Base-by-base conservation (phyloP, 1,140 invertebrate genomes). In the Cydia pomonella region DNA sequence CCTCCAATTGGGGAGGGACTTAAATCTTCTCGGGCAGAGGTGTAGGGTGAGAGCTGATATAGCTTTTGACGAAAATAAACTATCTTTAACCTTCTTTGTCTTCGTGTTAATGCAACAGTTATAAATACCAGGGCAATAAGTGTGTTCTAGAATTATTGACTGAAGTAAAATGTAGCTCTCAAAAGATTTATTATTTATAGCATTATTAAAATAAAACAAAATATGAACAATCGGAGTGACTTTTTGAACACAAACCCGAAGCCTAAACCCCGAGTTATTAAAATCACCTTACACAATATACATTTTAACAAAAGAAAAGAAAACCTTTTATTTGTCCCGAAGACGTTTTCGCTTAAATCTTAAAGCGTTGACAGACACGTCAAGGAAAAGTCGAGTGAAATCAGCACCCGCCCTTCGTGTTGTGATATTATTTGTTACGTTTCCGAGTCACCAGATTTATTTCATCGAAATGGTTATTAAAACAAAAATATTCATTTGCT, bases 271-370 rank as follows among this genome's bases (percentile, higher is more conserved):
- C 13, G 16, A 47, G 16, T 59, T 59, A 59, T 59, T 59, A 59
- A 59, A 59, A 59, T 59, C 53, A 23, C 21, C 53, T 59, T n/a
- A 7, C 50, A 18, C 50, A n/a, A 47, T n/a, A 38, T 38, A 21
- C 50, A 18, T 18, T 53, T 16, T 53, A 18, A 18, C 53, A n/a
- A 21, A 59, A n/a, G 16, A 21, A 41, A 69, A 33, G 9, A 69
- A 69, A 38, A 38, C n/a, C 29, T 18, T 18, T 33, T 69, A 69
- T 69, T 69, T 13, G 64, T 69, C n/a, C n/a, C 12, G 27, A 38
- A 7, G 29, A 13, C 64, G n/a, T 69, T 33, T 33, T 33, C 64
- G 6, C 64, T 38, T 69, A 69, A 69, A 69, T 69, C 64, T 69
- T 18, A 69, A 69, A 38, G 16, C 18, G 64, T n/a, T 69, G 29